These are phyloP conservation scores for Orientallactaga bullata DNA, from an alignment of 2,113 vertebrate genomes.

Conservation along the genomic window DNA sequence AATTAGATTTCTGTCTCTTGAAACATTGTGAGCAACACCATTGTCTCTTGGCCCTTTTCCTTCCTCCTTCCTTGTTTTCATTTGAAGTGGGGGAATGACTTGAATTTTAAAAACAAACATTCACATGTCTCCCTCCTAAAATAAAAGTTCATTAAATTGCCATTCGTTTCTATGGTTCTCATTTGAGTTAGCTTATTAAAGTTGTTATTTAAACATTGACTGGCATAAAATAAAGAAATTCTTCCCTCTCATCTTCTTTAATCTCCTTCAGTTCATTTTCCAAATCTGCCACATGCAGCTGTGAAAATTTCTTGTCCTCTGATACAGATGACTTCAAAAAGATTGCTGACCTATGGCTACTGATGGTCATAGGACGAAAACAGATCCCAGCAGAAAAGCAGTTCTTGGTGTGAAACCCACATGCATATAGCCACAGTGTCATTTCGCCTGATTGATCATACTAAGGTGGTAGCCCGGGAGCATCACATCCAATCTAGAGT, in stretches of 20 bases:
- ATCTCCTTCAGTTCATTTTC: neutral
- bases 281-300: neutral
- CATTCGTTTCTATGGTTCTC: conserved; percentile 20
- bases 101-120: conserved; percentile 49
- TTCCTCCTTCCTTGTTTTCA: neutral
- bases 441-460: neutral
- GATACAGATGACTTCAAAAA: neutral
- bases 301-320: neutral
- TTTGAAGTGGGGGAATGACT: neutral
- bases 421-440: accelerated
- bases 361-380: neutral
- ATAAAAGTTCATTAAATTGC: neutral
- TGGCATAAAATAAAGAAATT: neutral
- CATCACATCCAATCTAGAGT: neutral
- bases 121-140: conserved; percentile 42
- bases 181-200: conserved; percentile 26
- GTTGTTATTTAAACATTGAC: neutral
- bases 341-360: neutral
- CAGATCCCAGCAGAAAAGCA: neutral
- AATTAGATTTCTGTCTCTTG: neutral
- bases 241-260: neutral
- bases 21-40: neutral
- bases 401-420: neutral
- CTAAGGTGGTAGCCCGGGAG: neutral
- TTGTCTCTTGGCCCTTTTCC: neutral